Evolutionary conservation across 1,140 invertebrate species (phyloP), one percentile per base, ranked within the genome.

Genomic region (Danaus melanippus): DNA sequence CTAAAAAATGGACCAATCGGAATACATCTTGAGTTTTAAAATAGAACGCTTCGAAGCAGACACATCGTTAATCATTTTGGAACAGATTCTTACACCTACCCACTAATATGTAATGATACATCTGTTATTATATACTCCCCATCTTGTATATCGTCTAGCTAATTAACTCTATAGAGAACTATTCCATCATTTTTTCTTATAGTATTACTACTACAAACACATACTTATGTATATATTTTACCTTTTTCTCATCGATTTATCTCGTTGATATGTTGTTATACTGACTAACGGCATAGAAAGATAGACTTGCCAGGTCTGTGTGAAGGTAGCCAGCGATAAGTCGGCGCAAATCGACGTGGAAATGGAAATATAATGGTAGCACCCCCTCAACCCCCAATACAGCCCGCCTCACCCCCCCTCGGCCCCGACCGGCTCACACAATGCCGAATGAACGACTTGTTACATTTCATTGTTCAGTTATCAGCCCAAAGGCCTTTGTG

Each of bases 391-490:
- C 60, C 60, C 65, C 57, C 58, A 7, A 11, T 8, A n/a, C 42
- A 44, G 51, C 39, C 59, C 63, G 21, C 53, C 51, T 50, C 45
- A 32, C 42, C 57, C 53, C 67, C 69, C 59, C 63, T 62, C 66
- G 66, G 67, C 21, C 21, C 21, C 21, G 21, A 32, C 21, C 21
- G 6, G 21, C 21, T 32, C 73, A 74, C 64, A 86, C 83, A 86
- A 86, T 86, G 76, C 74, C 68, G 76, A 74, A 81, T 79, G 76
- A 75, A 82, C 79, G 83, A 81, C 79, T 84, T 79, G 81, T 84
- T 84, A 84, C 83, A 83, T 86, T 86, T 86, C 81, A 86, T 84
- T 86, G 84, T 86, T 82, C 81, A 80, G 79, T 79, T 86, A 86
- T 86, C 84, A 84, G 81, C 60, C 71, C 67, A 64, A 61, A 74